Evolutionary conservation across 2,113 vertebrate genomes (phyloP).

Genomic region (Pachycephala philippinensis): DNA sequence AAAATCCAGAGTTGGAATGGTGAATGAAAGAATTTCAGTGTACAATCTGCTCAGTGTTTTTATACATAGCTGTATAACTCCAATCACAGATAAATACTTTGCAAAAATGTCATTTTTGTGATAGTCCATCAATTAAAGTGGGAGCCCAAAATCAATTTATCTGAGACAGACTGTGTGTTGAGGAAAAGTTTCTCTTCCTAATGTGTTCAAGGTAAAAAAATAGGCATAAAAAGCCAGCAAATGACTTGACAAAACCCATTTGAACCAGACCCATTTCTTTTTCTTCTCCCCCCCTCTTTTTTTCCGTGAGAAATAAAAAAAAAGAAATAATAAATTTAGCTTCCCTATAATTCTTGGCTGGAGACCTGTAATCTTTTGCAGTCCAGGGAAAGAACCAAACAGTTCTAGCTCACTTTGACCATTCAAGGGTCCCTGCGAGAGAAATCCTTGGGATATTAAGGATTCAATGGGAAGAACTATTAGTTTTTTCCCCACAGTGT

Average conservation of each 20-base stretch:
- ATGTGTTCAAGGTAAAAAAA: not conserved
- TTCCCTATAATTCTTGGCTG: not conserved
- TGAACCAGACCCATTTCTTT: not conserved
- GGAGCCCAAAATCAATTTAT: not conserved
- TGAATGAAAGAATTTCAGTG: not conserved
- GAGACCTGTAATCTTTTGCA: not conserved
- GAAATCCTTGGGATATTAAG: not conserved
- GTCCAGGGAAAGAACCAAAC: not conserved
- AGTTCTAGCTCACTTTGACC: not conserved
- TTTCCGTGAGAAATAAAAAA: not conserved
- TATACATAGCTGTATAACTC: not conserved
- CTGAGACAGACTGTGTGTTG: not conserved
- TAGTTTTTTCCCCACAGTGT: not conserved
- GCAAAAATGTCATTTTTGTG: not conserved
- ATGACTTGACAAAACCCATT: not conserved
- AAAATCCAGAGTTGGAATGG: not conserved
- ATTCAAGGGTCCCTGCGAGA: not conserved
- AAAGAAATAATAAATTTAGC: not conserved
- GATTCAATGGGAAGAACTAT: not conserved
- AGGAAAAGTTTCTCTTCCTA: not conserved
- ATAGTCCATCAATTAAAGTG: not conserved
- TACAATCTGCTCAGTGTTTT: not conserved
- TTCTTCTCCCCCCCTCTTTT: rapidly evolving
- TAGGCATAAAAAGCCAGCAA: not conserved
- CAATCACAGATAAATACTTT: not conserved